A percentile compares a stretch with the other conserved stretches of the same genome.
Evolutionary conservation across 2,797 vertebrate genomes (phyloP).

Genomic region (Falco cherrug): DNA sequence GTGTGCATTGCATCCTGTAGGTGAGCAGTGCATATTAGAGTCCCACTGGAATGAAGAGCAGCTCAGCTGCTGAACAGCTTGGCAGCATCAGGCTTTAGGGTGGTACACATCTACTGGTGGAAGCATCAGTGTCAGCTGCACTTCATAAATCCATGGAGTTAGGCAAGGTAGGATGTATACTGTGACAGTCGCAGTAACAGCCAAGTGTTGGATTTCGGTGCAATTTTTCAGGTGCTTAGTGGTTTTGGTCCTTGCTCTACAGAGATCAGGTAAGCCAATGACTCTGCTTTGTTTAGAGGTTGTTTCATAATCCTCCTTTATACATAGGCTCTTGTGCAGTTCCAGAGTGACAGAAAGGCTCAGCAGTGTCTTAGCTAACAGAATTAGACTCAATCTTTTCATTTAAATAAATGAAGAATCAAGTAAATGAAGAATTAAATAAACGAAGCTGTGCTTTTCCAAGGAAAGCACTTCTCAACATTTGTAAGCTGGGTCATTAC

Average conservation of each 20-base stretch:
- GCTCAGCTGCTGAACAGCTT: background rate
- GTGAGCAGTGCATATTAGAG: background rate
- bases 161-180: accelerated
- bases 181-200: background rate
- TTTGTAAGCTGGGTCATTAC: background rate
- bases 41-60: background rate
- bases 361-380: background rate
- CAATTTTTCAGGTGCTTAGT: background rate
- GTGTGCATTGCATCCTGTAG: background rate
- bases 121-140: accelerated
- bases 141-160: background rate
- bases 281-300: background rate
- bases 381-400: background rate
- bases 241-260: background rate
- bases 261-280: background rate
- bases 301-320: background rate
- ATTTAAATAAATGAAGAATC: too few species aligned
- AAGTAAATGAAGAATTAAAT: background rate
- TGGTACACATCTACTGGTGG: background rate
- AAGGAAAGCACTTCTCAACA: background rate
- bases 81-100: background rate
- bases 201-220: background rate
- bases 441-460: background rate
- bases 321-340: background rate
- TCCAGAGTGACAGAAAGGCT: background rate